Evolutionary conservation across 2,113 vertebrate species (phyloP).

Genomic region (Acrocephalus arundinaceus): DNA sequence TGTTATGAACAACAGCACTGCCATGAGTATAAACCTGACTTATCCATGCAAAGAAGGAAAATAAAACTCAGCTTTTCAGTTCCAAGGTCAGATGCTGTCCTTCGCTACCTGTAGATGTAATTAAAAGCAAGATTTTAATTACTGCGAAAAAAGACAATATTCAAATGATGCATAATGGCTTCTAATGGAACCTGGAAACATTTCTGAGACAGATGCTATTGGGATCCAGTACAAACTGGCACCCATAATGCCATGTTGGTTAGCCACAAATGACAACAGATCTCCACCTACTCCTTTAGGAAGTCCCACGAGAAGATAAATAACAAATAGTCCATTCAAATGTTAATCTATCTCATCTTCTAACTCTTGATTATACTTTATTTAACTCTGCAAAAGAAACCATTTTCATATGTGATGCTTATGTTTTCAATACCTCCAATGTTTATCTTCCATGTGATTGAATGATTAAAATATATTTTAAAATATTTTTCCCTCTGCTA

Average conservation of each 20-base stretch:
- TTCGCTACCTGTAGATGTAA: not conserved
- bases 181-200: not conserved
- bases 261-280: not conserved
- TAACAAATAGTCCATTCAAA: not conserved
- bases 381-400: not conserved
- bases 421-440: not conserved
- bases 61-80: not conserved
- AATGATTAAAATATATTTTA: not conserved
- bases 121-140: not conserved
- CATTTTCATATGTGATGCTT: not conserved
- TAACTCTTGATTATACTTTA: not conserved
- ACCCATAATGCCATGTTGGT: not conserved
- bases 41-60: not conserved
- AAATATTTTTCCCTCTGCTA: not conserved
- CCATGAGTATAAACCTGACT: not conserved
- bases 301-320: not conserved
- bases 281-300: not conserved
- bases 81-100: not conserved
- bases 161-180: not conserved
- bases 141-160: not conserved
- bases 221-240: not conserved
- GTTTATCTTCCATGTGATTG: not conserved
- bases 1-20: not conserved
- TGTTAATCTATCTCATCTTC: not conserved
- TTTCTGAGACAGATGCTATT: not conserved